Conservation (phyloP, 2,888 invertebrate genomes). For the Punctoribates punctum region DNA sequence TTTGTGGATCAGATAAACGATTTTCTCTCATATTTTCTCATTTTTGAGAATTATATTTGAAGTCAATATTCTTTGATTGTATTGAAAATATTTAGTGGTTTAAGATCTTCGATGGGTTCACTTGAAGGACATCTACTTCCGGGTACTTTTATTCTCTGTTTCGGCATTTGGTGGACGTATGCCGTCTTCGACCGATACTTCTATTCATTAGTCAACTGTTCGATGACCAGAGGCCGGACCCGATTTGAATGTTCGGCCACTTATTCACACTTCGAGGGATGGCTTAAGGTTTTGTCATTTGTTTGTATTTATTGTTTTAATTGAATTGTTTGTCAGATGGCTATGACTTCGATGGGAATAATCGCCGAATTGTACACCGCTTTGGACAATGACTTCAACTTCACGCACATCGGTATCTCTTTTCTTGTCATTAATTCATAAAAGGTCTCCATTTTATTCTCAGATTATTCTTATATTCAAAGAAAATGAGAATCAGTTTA, state of each 20-base stretch:
- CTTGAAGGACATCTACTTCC: conserved; percentile 34
- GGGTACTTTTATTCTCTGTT: not conserved
- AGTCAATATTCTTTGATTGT: no score
- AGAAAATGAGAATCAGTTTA: no score
- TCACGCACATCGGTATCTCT: conserved; percentile 48
- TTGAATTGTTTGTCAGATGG: not conserved
- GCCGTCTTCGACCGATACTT: conserved; percentile 1
- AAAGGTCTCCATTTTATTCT: no score
- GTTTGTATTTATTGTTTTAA: not conserved
- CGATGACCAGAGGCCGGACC: not conserved
- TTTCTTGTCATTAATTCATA: not conserved
- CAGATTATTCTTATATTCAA: not conserved
- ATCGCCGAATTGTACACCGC: conserved; percentile 50
- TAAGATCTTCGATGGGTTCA: conserved; percentile 32
- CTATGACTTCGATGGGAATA: not conserved
- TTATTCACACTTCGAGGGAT: conserved; percentile 5
- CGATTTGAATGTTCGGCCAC: not conserved
- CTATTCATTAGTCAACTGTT: not conserved
- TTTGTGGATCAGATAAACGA: no score
- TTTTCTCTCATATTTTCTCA: no score
- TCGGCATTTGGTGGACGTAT: conserved; percentile 30
- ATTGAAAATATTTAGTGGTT: no score
- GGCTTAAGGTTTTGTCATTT: conserved; percentile 5
- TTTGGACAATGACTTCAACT: conserved; percentile 51
- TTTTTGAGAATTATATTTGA: no score